Evolutionary conservation across 2,797 vertebrate species (phyloP).

Genomic region (Schizothorax lantsangensis): DNA sequence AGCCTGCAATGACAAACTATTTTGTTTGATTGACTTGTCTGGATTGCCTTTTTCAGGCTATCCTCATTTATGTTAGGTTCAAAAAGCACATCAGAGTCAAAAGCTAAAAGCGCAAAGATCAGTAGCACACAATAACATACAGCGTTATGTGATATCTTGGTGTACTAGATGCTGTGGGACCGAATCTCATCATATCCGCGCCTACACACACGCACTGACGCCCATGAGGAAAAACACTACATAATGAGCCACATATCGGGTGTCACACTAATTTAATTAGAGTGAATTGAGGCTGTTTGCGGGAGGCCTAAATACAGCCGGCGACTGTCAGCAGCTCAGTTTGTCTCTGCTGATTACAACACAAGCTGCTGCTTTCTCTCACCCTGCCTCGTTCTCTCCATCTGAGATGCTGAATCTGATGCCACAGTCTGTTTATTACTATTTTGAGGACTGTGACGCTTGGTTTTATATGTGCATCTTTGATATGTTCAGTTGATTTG

Average conservation of each 20-base stretch:
- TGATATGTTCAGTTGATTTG: neutral
- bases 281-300: conserved; percentile 32
- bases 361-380: conserved; percentile 27
- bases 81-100: neutral
- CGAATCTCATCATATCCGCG: neutral
- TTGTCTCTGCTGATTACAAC: conserved; percentile 34
- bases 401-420: conserved; percentile 31
- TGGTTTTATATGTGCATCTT: neutral
- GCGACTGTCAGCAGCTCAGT: conserved; percentile 36
- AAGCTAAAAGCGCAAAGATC: neutral
- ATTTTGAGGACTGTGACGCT: conserved; percentile 26
- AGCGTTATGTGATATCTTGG: neutral
- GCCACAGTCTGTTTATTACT: conserved; percentile 41
- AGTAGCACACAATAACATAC: neutral
- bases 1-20: neutral
- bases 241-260: conserved; percentile 47
- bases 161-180: neutral
- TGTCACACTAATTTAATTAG: conserved; percentile 53
- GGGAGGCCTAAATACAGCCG: conserved; percentile 47
- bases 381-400: neutral
- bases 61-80: neutral
- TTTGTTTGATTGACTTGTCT: neutral
- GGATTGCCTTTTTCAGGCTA: neutral
- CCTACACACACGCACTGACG: conserved; percentile 13
- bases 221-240: conserved; percentile 39